Evolutionary conservation across 2,888 invertebrate species (phyloP).

Genomic region (Halictus ligatus): DNA sequence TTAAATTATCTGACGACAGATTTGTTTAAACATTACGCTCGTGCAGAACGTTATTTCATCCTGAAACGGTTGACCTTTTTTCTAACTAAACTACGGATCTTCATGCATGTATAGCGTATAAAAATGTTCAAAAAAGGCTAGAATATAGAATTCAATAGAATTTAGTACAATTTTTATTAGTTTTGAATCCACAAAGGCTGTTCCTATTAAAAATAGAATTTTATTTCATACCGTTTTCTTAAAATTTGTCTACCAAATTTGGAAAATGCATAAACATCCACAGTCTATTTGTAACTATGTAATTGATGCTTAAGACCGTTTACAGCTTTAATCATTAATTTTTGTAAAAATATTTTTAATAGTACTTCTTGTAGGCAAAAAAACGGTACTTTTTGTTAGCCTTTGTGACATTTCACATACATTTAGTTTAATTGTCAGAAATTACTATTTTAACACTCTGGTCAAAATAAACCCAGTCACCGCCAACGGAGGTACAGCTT

Average conservation of each 20-base stretch:
- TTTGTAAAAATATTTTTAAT: not conserved
- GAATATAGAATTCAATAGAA: too few species aligned
- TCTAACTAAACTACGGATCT: too few species aligned
- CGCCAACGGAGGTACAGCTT: not conserved
- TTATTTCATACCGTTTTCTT: too few species aligned
- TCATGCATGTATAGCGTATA: too few species aligned
- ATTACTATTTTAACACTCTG: not conserved
- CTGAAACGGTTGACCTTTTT: not conserved
- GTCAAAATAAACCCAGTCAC: not conserved
- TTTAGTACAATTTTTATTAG: too few species aligned
- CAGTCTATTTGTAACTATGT: too few species aligned
- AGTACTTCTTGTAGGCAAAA: not conserved
- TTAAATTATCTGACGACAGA: slow-evolving; percentile 27
- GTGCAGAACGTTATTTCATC: not conserved
- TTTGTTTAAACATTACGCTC: not conserved
- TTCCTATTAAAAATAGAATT: too few species aligned
- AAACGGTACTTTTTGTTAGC: not conserved
- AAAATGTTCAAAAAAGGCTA: too few species aligned
- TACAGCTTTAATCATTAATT: not conserved
- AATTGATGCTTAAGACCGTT: not conserved
- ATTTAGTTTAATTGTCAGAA: not conserved
- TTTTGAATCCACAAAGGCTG: too few species aligned
- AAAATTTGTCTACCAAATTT: too few species aligned
- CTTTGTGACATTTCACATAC: not conserved
- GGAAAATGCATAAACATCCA: too few species aligned